Evolutionary conservation across 2,113 vertebrate genomes (phyloP).

Genomic region (Naja naja): DNA sequence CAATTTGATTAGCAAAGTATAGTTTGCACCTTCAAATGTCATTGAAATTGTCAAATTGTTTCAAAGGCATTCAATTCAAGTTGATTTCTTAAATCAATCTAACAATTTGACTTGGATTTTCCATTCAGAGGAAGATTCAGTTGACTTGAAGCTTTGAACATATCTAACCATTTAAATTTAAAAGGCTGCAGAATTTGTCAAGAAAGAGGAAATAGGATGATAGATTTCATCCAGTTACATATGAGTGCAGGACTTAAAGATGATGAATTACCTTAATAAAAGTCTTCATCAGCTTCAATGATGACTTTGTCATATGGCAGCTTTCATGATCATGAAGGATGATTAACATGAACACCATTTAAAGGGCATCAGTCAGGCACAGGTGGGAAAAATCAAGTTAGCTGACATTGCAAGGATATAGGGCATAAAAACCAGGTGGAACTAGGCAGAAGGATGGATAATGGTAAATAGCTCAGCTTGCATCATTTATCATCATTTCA

Average conservation of each 20-base stretch:
- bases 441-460: background rate
- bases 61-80: background rate
- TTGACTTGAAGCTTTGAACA: background rate
- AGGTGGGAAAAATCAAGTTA: background rate
- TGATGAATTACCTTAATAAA: background rate
- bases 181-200: background rate
- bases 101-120: background rate
- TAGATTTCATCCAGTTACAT: background rate
- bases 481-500: background rate
- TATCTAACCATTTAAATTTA: background rate
- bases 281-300: background rate
- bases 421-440: background rate
- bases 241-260: background rate
- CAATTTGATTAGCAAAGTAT: background rate
- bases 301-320: background rate
- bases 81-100: background rate
- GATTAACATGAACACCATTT: background rate
- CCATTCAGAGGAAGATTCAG: background rate
- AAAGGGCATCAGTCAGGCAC: background rate
- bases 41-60: background rate
- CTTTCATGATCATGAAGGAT: background rate
- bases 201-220: background rate
- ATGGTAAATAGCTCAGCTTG: background rate
- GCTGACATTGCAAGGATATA: background rate
- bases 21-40: background rate